Base-by-base conservation (phyloP, 1,140 invertebrate species). In the Drosophila busckii region DNA sequence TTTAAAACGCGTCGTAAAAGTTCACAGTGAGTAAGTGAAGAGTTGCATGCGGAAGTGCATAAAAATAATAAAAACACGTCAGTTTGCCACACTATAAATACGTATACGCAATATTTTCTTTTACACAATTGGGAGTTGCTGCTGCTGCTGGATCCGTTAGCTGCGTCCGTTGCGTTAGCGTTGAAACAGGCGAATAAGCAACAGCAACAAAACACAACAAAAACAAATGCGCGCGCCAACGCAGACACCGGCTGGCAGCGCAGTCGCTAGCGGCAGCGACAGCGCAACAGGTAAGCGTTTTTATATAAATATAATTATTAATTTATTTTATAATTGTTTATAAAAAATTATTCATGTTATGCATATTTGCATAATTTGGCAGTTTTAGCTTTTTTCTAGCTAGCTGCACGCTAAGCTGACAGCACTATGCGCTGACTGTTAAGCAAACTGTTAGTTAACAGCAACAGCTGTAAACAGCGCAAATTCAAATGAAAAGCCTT, bases 11-110 rank as follows among this genome's bases (percentile, higher is more conserved):
- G 25, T 17, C 12, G 9, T 6, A 23, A 10, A 28, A 45, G 16
- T 17, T 46, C 23, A 28, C 29, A 13, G 31, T 15, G 7, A 3
- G 23, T 3, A 15, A 8, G 17, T 13, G 4, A 73, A 58, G 63
- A 73, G 53, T 75, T 75, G 19, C 53, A 32, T 31, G 29, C 67
- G 64, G 52, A 59, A 49, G 55, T 71, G 44, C 69, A 73, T 45
- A 50, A 46, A 28, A 28, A 35, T 20, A 20, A 66, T 45, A 31
- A 37, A 45, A 59, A 46, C 41, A 28, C 35, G 53, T 50, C 20
- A 48, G 4, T 16, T 41, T 6, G 16, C n/a, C 25, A 40, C 53
- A 56, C 53, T 19, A 15, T 13, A 23, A 38, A n/a, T n/a, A n/a
- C n/a, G n/a, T n/a, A n/a, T n/a, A n/a, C n/a, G n/a, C n/a, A n/a